phyloP scores from a whole-genome alignment of 1,140 invertebrate species.

The Anastrepha ludens region DNA sequence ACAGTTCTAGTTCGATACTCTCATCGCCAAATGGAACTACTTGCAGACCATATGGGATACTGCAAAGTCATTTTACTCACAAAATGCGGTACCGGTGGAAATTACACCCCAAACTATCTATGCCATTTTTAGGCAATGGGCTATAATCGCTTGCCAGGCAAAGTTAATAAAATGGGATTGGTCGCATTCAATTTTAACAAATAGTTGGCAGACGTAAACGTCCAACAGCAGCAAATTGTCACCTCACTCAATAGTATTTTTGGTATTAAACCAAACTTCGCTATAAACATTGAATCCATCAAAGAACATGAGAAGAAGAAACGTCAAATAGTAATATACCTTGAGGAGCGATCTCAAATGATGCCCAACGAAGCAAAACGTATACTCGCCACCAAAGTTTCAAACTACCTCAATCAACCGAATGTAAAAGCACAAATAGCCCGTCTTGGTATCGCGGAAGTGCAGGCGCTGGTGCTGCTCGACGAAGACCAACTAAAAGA shows the following conservation, averaged over 20 bases:
- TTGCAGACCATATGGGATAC: constrained; percentile 94
- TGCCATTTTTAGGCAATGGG: constrained; percentile 95
- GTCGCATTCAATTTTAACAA: constrained; percentile 90
- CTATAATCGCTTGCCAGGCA: constrained; percentile 90
- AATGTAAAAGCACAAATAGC: constrained; percentile 82
- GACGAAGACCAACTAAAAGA: constrained; percentile 87
- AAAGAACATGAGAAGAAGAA: constrained; percentile 85
- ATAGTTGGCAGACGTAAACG: constrained; percentile 69
- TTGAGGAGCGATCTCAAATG: constrained; percentile 84
- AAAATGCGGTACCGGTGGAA: constrained; percentile 82
- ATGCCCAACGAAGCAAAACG: constrained; percentile 78
- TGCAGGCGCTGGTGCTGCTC: constrained; percentile 80
- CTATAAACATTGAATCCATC: constrained; percentile 84
- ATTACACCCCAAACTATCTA: constrained; percentile 90
- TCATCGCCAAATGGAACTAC: constrained; percentile 94
- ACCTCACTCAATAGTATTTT: constrained; percentile 81
- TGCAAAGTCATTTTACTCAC: constrained; percentile 85
- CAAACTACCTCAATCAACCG: constrained; percentile 81
- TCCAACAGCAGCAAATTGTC: constrained; percentile 83
- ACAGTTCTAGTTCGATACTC: constrained; percentile 91
- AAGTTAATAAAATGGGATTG: constrained; percentile 90
- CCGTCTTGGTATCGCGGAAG: constrained; percentile 80
- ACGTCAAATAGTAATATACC: constrained; percentile 86
- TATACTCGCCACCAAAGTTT: constrained; percentile 84
- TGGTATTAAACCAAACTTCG: constrained; percentile 89